Evolutionary conservation across 1,140 invertebrate genomes (phyloP).

Genomic region (Manduca sexta): DNA sequence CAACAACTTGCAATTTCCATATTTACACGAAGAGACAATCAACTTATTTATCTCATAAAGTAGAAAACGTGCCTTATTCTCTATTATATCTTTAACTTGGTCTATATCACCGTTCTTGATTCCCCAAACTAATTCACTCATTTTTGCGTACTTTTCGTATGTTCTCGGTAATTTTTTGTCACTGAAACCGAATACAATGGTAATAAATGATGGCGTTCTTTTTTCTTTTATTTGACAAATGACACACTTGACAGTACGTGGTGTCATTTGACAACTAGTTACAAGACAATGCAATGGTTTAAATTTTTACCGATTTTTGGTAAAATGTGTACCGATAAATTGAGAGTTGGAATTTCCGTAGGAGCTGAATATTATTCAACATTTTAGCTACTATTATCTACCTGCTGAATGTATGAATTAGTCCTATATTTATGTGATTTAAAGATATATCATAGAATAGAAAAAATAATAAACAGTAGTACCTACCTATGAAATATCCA

Average conservation of each 20-base stretch:
- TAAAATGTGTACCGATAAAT: not conserved
- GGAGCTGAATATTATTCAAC: too few relatives aligned
- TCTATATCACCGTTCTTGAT: constrained; percentile 96
- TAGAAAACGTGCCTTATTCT: constrained; percentile 80
- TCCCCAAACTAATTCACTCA: constrained; percentile 91
- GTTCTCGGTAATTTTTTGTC: constrained; percentile 5
- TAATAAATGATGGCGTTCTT: constrained; percentile 13
- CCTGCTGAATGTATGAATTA: too few relatives aligned
- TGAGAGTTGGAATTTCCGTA: too few relatives aligned
- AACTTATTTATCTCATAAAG: constrained; percentile 5
- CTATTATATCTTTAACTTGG: constrained; percentile 89
- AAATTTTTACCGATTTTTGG: not conserved
- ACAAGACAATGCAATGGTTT: too few relatives aligned
- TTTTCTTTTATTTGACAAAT: constrained; percentile 9
- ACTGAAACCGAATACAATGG: constrained; percentile 18
- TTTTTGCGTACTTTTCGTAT: constrained; percentile 61
- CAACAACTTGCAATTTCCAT: constrained; percentile 18
- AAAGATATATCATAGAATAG: too few relatives aligned
- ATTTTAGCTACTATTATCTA: too few relatives aligned
- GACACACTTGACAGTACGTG: constrained; percentile 1
- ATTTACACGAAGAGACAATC: constrained; percentile 2
- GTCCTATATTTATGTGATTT: too few relatives aligned
- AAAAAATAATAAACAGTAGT: too few relatives aligned
- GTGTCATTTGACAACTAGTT: too few relatives aligned
- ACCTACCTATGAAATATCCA: too few relatives aligned